Evolutionary conservation across 2,113 vertebrate species (phyloP).

Genomic region (Pollachius pollachius): DNA sequence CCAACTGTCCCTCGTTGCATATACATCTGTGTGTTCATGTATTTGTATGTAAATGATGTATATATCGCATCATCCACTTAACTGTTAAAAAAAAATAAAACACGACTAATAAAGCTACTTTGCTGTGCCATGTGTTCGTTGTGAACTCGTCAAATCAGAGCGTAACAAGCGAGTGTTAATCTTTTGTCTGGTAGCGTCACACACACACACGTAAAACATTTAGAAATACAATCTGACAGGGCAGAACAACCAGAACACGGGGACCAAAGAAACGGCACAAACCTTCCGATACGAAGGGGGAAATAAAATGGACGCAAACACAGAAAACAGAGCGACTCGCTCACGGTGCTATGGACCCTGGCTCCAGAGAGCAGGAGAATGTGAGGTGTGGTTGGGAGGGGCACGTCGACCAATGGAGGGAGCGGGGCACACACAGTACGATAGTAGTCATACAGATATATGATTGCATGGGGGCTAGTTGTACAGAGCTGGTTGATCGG

Average conservation of each 20-base stretch:
- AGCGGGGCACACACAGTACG: slow-evolving; percentile 14
- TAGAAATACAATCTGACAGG: neutral
- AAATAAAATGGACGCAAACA: slow-evolving; percentile 7
- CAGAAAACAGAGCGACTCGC: slow-evolving; percentile 12
- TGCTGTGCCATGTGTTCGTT: neutral
- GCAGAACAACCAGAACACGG: neutral
- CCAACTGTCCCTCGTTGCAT: slow-evolving; percentile 27
- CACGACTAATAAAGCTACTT: neutral
- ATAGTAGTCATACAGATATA: slow-evolving; percentile 15
- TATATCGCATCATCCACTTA: slow-evolving; percentile 51
- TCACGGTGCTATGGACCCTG: slow-evolving; percentile 28
- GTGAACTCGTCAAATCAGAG: slow-evolving; percentile 6
- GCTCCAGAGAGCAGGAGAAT: slow-evolving; percentile 30
- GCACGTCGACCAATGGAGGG: neutral
- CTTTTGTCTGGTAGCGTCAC: neutral
- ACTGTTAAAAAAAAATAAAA: slow-evolving; percentile 12
- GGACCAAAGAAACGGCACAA: neutral
- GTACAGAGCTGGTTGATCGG: slow-evolving; percentile 23
- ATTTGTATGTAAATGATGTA: slow-evolving; percentile 66
- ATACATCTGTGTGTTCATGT: slow-evolving; percentile 60
- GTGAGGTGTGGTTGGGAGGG: slow-evolving; percentile 9
- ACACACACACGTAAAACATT: neutral
- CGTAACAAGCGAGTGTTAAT: neutral
- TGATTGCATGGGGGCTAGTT: slow-evolving; percentile 2
- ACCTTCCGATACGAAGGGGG: neutral